These are phyloP conservation scores for Drosophila leonis DNA, from an alignment of 2,888 invertebrate genomes.

Conservation along the genomic window DNA sequence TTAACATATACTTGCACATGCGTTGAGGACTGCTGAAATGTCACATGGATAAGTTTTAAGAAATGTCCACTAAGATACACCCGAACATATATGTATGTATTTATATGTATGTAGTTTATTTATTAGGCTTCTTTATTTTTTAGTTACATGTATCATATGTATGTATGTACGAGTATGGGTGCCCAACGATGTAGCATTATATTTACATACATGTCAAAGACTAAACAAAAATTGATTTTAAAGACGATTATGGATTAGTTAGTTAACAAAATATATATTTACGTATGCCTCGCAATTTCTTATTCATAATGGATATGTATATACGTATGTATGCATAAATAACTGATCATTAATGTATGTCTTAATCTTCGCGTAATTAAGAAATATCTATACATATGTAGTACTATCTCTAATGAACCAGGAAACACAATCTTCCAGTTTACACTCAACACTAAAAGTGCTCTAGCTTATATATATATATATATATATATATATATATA, in stretches of 20 bases:
- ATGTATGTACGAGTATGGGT: neutral
- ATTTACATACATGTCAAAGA: constrained; percentile 46
- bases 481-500: neutral
- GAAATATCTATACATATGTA: neutral
- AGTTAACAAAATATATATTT: constrained; percentile 9
- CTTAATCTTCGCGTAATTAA: neutral
- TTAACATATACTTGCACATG: neutral
- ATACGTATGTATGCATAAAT: neutral
- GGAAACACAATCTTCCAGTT: constrained; percentile 16
- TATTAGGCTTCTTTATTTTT: neutral
- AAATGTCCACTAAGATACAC: constrained; percentile 1
- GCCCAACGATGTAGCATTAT: constrained; percentile 9
- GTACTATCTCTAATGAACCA: constrained; percentile 1
- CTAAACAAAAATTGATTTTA: constrained; percentile 52
- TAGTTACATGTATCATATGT: neutral
- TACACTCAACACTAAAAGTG: constrained; percentile 43
- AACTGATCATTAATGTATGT: constrained; percentile 8
- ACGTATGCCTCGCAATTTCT: constrained; percentile 63
- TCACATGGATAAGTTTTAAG: constrained; percentile 5
- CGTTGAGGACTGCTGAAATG: neutral
- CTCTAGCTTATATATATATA: neutral
- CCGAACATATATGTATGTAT: neutral
- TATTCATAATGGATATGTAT: constrained; percentile 26
- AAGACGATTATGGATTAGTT: constrained; percentile 34
- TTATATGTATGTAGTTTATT: neutral